phyloP scores from a whole-genome alignment of 1,140 invertebrate genomes.

The Oreohelix idahoensis region DNA sequence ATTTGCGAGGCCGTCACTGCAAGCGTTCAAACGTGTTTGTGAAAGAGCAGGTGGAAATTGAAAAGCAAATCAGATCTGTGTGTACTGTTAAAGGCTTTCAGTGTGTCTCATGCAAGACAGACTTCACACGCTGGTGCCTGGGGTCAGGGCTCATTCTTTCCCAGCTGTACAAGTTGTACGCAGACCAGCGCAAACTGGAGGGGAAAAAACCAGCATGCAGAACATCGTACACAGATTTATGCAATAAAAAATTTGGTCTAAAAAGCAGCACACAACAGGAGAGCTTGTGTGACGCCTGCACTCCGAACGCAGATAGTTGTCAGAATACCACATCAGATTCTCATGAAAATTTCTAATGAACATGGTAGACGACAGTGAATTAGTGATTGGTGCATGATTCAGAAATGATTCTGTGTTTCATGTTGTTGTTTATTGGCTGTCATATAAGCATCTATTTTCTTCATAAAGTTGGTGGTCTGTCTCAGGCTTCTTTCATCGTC shows the following conservation, averaged over 20 bases:
- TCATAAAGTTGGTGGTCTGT: too few species aligned
- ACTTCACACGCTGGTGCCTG: slow-evolving; percentile 10
- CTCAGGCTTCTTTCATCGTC: too few species aligned
- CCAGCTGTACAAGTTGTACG: slow-evolving; percentile 15
- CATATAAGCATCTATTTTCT: too few species aligned
- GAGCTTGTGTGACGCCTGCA: not conserved
- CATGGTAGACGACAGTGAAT: too few species aligned
- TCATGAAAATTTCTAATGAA: too few species aligned
- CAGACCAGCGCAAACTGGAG: not conserved
- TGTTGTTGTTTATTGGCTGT: too few species aligned
- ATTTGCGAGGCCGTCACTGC: slow-evolving; percentile 2
- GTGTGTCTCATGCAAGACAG: not conserved
- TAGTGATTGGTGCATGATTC: too few species aligned
- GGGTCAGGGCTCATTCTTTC: not conserved
- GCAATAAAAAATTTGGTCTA: slow-evolving; percentile 1
- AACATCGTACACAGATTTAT: not conserved
- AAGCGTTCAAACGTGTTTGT: slow-evolving; percentile 1
- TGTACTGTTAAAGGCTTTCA: not conserved
- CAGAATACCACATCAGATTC: not conserved
- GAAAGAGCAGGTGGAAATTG: not conserved
- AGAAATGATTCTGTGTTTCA: too few species aligned
- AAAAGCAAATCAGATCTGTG: not conserved
- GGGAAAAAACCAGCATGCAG: slow-evolving; percentile 1
- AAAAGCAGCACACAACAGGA: not conserved
- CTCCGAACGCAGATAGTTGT: not conserved